Conservation (phyloP, 2,113 vertebrate genomes). For the Gymnorhina tibicen region DNA sequence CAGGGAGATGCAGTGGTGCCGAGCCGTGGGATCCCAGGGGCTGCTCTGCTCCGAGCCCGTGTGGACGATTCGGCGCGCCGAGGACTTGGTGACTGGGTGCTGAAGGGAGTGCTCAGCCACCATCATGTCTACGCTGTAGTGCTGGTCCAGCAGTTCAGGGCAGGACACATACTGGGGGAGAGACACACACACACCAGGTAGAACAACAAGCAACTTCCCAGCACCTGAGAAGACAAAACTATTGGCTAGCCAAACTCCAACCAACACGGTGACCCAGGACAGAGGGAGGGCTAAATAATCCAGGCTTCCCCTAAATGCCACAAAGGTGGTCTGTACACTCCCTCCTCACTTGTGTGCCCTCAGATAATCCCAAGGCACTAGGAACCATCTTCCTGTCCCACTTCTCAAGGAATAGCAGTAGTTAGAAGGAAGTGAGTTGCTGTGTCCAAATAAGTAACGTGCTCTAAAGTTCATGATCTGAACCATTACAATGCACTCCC, state of each 20-base stretch:
- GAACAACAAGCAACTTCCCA: neutral
- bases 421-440: neutral
- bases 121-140: slow-evolving; percentile 78
- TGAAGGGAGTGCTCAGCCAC: slow-evolving; percentile 79
- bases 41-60: slow-evolving; percentile 42
- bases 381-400: neutral
- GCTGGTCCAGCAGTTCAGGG: slow-evolving; percentile 88
- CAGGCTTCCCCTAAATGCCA: neutral
- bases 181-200: neutral
- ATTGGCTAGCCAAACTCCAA: neutral
- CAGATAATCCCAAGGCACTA: neutral
- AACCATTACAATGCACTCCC: neutral
- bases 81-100: slow-evolving; percentile 89
- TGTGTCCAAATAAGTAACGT: neutral
- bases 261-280: neutral
- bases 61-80: slow-evolving; percentile 78
- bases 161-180: slow-evolving; percentile 84
- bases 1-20: slow-evolving; percentile 78
- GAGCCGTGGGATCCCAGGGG: slow-evolving; percentile 46
- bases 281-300: neutral
- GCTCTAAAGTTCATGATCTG: neutral
- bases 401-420: neutral
- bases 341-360: neutral
- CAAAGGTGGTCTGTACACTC: neutral
- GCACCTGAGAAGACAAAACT: neutral